Percentiles rank a stretch among this genome's conserved stretches.
Conservation (phyloP, 2,797 vertebrate genomes). For the Mus caroli region DNA sequence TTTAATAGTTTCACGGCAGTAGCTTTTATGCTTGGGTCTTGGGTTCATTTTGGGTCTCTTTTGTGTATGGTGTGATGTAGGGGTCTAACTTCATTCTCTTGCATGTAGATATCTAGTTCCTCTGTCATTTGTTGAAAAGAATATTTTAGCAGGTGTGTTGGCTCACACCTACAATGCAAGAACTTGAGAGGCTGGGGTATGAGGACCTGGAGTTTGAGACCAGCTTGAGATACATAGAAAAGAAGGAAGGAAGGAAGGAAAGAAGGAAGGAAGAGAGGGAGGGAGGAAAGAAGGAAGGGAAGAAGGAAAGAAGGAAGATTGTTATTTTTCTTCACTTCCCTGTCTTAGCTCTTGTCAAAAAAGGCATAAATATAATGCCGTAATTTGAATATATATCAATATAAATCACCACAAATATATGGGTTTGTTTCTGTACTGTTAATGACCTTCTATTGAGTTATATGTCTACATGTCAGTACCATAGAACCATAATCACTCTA, state of each 20-base stretch:
- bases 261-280: too few species aligned
- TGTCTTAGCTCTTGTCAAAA: conserved; percentile 53
- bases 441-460: conserved; percentile 54
- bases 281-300: background rate
- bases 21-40: conserved; percentile 36
- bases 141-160: background rate
- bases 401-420: conserved; percentile 13
- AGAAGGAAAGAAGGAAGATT: background rate
- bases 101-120: background rate
- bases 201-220: background rate
- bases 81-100: background rate
- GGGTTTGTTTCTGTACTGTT: conserved; percentile 46
- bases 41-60: conserved; percentile 16
- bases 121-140: conserved; percentile 36
- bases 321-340: conserved; percentile 4
- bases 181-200: background rate
- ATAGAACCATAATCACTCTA: background rate
- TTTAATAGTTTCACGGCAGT: conserved; percentile 6
- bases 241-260: background rate
- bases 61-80: background rate
- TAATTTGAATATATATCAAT: background rate
- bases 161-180: background rate
- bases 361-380: conserved; percentile 3
- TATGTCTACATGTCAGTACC: background rate
- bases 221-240: background rate